phyloP scores from a whole-genome alignment of 2,888 invertebrate species.

The Parnassius smintheus region DNA sequence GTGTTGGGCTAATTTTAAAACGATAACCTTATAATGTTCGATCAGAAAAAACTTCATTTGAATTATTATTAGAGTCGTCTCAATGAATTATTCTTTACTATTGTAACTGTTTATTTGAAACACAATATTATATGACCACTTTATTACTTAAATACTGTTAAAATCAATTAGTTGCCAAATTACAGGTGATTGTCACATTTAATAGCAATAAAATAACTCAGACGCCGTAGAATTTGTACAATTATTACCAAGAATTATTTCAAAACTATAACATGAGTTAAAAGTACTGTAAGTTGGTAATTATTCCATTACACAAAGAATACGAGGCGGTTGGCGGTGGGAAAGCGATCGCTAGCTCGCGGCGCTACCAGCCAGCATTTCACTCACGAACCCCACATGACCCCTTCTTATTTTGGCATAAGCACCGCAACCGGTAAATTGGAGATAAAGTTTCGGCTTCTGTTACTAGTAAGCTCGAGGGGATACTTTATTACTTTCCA shows the following conservation, averaged over 20 bases:
- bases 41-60: background rate
- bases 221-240: too few species aligned
- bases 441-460: slow-evolving; percentile 74
- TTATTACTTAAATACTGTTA: slow-evolving; percentile 12
- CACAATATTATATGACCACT: background rate
- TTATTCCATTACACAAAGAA: background rate
- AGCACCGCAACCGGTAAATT: slow-evolving; percentile 65
- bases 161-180: slow-evolving; percentile 11
- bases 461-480: slow-evolving; percentile 62
- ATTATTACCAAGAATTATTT: too few species aligned
- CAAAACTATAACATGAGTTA: background rate
- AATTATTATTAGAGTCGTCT: background rate
- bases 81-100: background rate
- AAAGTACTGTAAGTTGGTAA: background rate
- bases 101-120: background rate
- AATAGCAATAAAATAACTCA: background rate
- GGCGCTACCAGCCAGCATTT: slow-evolving; percentile 73
- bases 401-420: slow-evolving; percentile 66
- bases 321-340: slow-evolving; percentile 49
- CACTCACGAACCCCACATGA: slow-evolving; percentile 69
- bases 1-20: slow-evolving; percentile 4
- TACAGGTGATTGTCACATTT: background rate
- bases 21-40: background rate
- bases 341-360: slow-evolving; percentile 68
- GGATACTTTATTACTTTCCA: slow-evolving; percentile 49